Evolutionary conservation across 2,113 vertebrate species (phyloP).

Genomic region (Ancistrus triradiatus): DNA sequence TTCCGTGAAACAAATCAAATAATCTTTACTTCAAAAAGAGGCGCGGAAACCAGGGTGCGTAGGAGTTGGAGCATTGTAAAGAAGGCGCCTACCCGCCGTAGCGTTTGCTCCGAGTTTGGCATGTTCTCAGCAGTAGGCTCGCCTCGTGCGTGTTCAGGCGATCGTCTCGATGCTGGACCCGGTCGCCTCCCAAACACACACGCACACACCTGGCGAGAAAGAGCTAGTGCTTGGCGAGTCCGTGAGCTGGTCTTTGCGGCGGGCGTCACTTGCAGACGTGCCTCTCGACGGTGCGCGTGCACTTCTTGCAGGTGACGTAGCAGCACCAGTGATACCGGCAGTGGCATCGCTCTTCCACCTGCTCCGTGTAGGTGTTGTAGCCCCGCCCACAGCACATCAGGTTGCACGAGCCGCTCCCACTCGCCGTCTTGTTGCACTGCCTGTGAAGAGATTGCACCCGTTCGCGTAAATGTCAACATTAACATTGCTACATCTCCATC

Average conservation of each 20-base stretch:
- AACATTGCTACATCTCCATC: neutral
- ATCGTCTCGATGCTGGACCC: too few relatives aligned
- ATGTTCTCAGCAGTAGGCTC: too few relatives aligned
- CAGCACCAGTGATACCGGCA: conserved; percentile 78
- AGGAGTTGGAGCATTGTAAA: too few relatives aligned
- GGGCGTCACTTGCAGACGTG: conserved; percentile 67
- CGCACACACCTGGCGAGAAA: too few relatives aligned
- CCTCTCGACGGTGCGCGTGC: conserved; percentile 60
- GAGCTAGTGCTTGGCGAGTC: neutral
- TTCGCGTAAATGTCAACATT: neutral
- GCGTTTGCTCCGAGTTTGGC: too few relatives aligned
- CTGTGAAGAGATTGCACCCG: conserved; percentile 45
- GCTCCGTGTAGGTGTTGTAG: conserved; percentile 72
- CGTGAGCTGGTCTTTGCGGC: neutral
- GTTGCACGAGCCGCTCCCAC: conserved; percentile 64
- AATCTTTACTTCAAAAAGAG: too few relatives aligned
- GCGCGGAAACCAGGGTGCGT: too few relatives aligned
- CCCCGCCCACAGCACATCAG: conserved; percentile 74
- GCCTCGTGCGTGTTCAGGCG: too few relatives aligned
- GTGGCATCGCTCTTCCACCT: conserved; percentile 67
- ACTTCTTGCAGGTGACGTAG: conserved; percentile 71
- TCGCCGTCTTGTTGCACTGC: conserved; percentile 68
- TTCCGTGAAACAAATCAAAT: too few relatives aligned
- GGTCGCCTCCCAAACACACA: too few relatives aligned
- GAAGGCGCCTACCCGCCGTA: too few relatives aligned